Evolutionary conservation across 2,888 invertebrate species (phyloP).

Genomic region (Pteria penguin): DNA sequence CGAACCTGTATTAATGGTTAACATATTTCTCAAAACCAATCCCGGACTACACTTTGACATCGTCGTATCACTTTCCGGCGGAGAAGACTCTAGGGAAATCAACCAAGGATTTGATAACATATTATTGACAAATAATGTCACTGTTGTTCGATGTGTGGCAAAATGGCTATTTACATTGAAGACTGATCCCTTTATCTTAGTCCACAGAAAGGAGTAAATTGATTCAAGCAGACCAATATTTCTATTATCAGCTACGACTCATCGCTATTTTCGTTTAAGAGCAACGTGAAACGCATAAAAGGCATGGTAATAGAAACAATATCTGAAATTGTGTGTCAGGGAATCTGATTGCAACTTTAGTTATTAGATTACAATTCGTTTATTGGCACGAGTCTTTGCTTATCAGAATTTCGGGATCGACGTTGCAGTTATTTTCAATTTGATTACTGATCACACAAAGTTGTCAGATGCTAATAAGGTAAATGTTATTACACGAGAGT

Average conservation of each 20-base stretch:
- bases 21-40: neutral
- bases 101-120: conserved; percentile 5
- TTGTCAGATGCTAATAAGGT: neutral
- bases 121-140: conserved; percentile 37
- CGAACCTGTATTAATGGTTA: neutral
- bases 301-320: conserved; percentile 17
- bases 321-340: neutral
- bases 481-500: neutral
- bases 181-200: conserved; percentile 25
- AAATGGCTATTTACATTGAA: conserved; percentile 30
- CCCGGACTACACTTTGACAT: neutral
- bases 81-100: conserved; percentile 11
- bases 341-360: neutral
- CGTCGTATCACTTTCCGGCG: neutral
- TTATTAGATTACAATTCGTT: conserved; percentile 31
- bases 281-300: conserved; percentile 28
- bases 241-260: conserved; percentile 21
- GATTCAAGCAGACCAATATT: conserved; percentile 6
- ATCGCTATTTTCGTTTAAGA: conserved; percentile 27
- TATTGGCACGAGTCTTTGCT: conserved; percentile 7
- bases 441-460: conserved; percentile 1
- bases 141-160: conserved; percentile 18
- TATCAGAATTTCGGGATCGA: neutral
- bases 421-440: conserved; percentile 3
- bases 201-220: conserved; percentile 2